Evolutionary conservation across 2,888 invertebrate species (phyloP), one percentile per base, ranked within the genome.

Genomic region (Oscheius onirici): DNA sequence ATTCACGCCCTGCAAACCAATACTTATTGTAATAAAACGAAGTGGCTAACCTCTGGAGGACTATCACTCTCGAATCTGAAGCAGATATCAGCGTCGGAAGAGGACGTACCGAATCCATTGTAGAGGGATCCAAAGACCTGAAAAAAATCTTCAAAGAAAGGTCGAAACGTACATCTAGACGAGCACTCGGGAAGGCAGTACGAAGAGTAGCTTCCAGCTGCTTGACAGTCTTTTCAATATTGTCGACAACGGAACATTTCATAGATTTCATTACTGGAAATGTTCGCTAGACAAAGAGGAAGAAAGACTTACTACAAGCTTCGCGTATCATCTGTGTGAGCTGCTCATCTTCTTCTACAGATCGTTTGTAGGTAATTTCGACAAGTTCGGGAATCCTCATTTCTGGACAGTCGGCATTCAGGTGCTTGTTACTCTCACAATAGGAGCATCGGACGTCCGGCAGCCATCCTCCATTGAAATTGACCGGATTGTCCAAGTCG

Each of bases 61-160:
- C 85, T 86, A 43, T 86, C 74, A 43, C 77, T 85, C 44, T 82
- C 84, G 78, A 91, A 90, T 2, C 90, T 90, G 71, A 91, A 86
- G 82, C 91, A 91, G 40, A 91, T 89, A 82, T 91, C 91, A 69
- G 91, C 86, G 86, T 91, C 91, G 76, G 91, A 91, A 13, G 88
- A 84, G 40, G 86, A 86, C 75, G 90, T 90, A 3, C 91, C 91
- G 88, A 91, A 91, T 3, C 91, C 91, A 87, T 91, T 91, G 78
- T 88, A 88, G 0, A 90, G 90, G 0, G 91, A 91, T 1, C 91
- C 91, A 88, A 91, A 91, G 68, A 91, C 83, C 51, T 88, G 82
- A 15, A 91, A 84, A 73, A 2, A 5, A 11, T 8, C n/a, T 41
- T 43, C 24, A 15, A 17, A 15, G n/a, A 28, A 61, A 20, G n/a